Conservation (phyloP, 2,113 vertebrate species). For the Danionella cerebrum region DNA sequence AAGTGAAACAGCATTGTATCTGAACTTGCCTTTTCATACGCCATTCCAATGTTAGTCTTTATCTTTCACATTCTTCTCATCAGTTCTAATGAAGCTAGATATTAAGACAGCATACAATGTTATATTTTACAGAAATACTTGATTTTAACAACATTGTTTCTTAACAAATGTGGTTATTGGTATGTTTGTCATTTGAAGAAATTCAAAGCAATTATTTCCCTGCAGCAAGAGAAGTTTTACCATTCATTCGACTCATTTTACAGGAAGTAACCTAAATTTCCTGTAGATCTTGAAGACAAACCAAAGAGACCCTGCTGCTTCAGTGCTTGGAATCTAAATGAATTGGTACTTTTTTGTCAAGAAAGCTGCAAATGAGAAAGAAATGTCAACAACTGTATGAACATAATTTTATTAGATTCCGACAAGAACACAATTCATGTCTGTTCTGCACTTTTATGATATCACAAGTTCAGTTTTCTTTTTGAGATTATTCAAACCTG, state of each 20-base stretch:
- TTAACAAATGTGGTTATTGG: too few relatives aligned
- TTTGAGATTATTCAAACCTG: neutral
- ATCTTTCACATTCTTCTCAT: neutral
- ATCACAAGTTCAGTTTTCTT: neutral
- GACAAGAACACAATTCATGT: neutral
- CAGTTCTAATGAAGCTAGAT: neutral
- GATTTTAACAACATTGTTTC: too few relatives aligned
- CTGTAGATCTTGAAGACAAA: constrained; percentile 23
- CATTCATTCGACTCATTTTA: too few relatives aligned
- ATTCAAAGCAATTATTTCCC: too few relatives aligned
- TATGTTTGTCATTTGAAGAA: too few relatives aligned
- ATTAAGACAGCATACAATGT: neutral
- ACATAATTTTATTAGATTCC: neutral
- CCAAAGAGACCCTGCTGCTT: constrained; percentile 34
- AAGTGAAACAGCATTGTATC: neutral
- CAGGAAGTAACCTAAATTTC: too few relatives aligned
- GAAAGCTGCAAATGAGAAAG: neutral
- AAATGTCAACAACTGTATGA: too few relatives aligned
- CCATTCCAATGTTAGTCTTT: neutral
- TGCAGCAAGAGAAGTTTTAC: too few relatives aligned
- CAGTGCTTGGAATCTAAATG: constrained; percentile 13
- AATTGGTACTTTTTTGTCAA: neutral
- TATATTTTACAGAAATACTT: neutral
- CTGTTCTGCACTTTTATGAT: neutral
- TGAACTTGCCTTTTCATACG: neutral